These are phyloP conservation scores for Amblyteles armatorius DNA, from an alignment of 2,888 invertebrate species.

Conservation along the genomic window DNA sequence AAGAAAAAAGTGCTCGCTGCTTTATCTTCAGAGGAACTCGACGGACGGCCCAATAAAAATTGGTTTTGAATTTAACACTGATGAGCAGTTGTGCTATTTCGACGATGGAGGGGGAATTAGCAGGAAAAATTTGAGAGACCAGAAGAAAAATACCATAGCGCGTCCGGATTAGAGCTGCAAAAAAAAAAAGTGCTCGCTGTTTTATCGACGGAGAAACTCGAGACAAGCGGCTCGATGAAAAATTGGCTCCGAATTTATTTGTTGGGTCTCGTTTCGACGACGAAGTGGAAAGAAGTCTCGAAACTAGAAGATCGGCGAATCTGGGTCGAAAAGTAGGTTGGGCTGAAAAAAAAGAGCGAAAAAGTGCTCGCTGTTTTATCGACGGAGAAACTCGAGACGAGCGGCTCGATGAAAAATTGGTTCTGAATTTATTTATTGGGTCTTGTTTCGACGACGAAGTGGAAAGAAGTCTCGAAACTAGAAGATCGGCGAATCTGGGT, in stretches of 20 bases:
- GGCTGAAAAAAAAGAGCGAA: too few species aligned
- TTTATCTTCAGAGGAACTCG: too few species aligned
- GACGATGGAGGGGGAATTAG: too few species aligned
- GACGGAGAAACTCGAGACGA: neutral
- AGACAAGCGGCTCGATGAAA: neutral
- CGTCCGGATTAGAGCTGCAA: too few species aligned
- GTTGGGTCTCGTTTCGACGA: neutral
- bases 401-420: neutral
- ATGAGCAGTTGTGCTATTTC: too few species aligned
- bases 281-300: neutral
- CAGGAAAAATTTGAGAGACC: too few species aligned
- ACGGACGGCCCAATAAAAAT: too few species aligned
- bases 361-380: neutral
- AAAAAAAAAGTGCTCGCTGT: neutral
- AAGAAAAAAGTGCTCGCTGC: neutral
- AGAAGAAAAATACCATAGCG: too few species aligned
- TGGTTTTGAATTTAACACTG: too few species aligned
- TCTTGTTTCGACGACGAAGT: neutral
- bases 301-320: constrained; percentile 2
- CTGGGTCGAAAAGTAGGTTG: neutral
- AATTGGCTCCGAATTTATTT: neutral
- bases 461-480: neutral
- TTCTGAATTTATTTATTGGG: neutral
- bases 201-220: neutral
- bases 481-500: neutral